Percentiles rank a stretch among this genome's conserved stretches.
These are phyloP conservation scores for Pseudoatta argentina DNA, from an alignment of 1,140 invertebrate genomes.

Conservation along the genomic window DNA sequence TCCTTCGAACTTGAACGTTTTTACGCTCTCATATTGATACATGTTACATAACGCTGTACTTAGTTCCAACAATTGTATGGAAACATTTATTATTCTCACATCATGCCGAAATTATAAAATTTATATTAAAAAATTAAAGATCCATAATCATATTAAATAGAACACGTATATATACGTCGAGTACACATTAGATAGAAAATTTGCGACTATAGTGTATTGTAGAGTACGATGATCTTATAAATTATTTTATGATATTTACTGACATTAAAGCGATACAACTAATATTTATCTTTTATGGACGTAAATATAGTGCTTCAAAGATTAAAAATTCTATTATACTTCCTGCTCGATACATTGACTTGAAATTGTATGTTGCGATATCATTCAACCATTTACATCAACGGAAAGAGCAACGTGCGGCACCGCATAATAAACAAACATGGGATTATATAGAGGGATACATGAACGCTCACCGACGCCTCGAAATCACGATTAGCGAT, in stretches of 20 bases:
- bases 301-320: neutral
- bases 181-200: neutral
- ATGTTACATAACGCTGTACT: neutral
- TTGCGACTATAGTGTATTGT: neutral
- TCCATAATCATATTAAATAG: neutral
- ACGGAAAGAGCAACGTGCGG: slow-evolving; percentile 5
- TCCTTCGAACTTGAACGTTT: slow-evolving; percentile 37
- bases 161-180: neutral
- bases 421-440: slow-evolving; percentile 46
- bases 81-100: neutral
- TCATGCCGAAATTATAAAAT: neutral
- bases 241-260: neutral
- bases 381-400: slow-evolving; percentile 34
- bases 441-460: slow-evolving; percentile 32
- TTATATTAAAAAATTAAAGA: neutral
- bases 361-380: slow-evolving; percentile 26
- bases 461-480: slow-evolving; percentile 38
- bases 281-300: neutral
- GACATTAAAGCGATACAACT: neutral
- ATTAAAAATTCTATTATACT: neutral
- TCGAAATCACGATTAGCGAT: slow-evolving; percentile 59
- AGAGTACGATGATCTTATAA: neutral
- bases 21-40: slow-evolving; percentile 29
- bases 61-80: neutral
- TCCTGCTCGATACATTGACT: slow-evolving; percentile 3